These are phyloP conservation scores for Drosophila quadrilineata DNA, from an alignment of 1,140 invertebrate species.

Conservation along the genomic window DNA sequence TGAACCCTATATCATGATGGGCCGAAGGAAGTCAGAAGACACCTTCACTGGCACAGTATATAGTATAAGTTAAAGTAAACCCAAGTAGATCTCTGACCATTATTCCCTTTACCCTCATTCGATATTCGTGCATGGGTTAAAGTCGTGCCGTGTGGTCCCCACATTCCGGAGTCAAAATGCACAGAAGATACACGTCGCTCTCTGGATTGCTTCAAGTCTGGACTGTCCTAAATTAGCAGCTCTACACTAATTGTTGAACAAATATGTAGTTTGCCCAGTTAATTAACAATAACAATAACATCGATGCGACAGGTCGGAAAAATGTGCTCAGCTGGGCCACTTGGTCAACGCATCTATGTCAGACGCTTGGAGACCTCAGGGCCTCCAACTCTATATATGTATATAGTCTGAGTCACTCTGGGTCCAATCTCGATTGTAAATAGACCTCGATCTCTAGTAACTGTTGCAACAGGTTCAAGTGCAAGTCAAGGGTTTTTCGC, in stretches of 20 bases:
- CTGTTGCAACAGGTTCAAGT: too few relatives aligned
- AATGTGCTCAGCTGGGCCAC: slow-evolving; percentile 38
- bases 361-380: too few relatives aligned
- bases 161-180: slow-evolving; percentile 40
- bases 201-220: slow-evolving; percentile 37
- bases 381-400: too few relatives aligned
- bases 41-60: slow-evolving; percentile 5
- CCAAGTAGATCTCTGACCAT: too few relatives aligned
- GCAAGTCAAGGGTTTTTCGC: too few relatives aligned
- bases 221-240: slow-evolving; percentile 73
- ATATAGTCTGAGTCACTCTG: too few relatives aligned
- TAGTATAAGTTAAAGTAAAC: neutral
- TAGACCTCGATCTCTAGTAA: too few relatives aligned
- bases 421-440: too few relatives aligned
- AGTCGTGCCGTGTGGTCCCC: neutral
- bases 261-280: slow-evolving; percentile 62
- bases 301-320: slow-evolving; percentile 24
- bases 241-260: slow-evolving; percentile 61
- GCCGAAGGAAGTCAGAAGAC: slow-evolving; percentile 13
- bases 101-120: neutral
- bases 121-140: neutral
- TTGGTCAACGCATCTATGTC: slow-evolving; percentile 20
- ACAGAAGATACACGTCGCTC: slow-evolving; percentile 20
- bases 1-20: neutral
- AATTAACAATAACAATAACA: slow-evolving; percentile 42